Evolutionary conservation across 1,140 invertebrate genomes (phyloP).

Genomic region (Trichonephila clavipes): DNA sequence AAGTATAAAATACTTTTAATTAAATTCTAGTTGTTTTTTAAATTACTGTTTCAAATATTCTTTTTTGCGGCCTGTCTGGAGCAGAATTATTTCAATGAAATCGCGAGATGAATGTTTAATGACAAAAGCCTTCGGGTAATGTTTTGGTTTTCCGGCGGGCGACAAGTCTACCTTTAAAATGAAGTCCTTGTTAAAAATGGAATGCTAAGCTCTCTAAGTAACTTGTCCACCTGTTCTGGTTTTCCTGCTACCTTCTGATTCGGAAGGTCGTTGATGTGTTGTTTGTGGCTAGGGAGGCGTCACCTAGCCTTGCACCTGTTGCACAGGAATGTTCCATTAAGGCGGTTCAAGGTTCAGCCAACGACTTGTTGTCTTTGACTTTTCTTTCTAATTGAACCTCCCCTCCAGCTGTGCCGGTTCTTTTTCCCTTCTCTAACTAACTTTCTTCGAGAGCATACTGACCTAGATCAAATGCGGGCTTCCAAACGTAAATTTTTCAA

Average conservation of each 20-base stretch:
- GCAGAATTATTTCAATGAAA: neutral
- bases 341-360: constrained; percentile 74
- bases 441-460: constrained; percentile 28
- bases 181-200: constrained; percentile 7
- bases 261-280: constrained; percentile 75
- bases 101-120: neutral
- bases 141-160: neutral
- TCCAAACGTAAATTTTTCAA: neutral
- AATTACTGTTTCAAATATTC: too few species aligned
- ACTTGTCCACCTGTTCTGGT: constrained; percentile 57
- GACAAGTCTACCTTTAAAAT: constrained; percentile 5
- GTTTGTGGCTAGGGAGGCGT: constrained; percentile 54
- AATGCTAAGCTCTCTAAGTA: neutral
- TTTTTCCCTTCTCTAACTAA: neutral
- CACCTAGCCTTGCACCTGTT: constrained; percentile 72
- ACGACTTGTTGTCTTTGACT: constrained; percentile 62
- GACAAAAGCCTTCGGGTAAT: neutral
- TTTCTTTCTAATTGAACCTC: constrained; percentile 18
- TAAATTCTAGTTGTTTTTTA: too few species aligned
- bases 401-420: constrained; percentile 43
- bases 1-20: too few species aligned
- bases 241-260: constrained; percentile 28
- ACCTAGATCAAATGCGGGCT: constrained; percentile 41
- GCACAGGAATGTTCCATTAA: constrained; percentile 60
- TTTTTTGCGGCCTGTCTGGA: neutral